Base-by-base conservation (phyloP, 2,888 invertebrate species). In the Panopea generosa region DNA sequence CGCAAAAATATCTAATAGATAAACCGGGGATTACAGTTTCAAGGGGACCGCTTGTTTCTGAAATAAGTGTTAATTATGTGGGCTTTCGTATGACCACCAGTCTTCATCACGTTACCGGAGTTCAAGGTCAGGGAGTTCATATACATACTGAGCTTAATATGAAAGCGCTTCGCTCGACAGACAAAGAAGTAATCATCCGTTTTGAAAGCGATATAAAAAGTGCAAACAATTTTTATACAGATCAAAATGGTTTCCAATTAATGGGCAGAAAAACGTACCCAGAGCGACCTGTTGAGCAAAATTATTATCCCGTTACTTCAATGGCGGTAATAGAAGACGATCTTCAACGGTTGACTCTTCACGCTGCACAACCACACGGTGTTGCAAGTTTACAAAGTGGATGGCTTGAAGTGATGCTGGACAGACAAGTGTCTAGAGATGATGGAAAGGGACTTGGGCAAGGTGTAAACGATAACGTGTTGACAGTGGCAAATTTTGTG, bases 11-110 rank as follows among this genome's bases (percentile, higher is more conserved):
- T 24, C 67, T 79, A 24, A 74, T 53, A 38, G 77, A 71, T 50
- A 57, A 33, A 50, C 92, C 91, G 40, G 95, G 95, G 60, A 95
- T 98, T 22, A 95, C 97, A 50, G 97, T 98, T 50, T 95, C 96
- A 1, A 96, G 96, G 0, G 98, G 98, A 0, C 95, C 96, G 0
- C 93, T 98, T 9, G 95, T 95, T 20, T 97, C 98, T 0, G 96
- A 97, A 90, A 94, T 98, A 1, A 96, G 96, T 0, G 96, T 97
- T 0, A 94, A 96, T 83, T 87, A 86, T 26, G 72, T 75, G 4
- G 77, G 75, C 33, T 73, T 90, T 29, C 72, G 62, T n/a, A 84
- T 88, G 20, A 70, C 65, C 6, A 75, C 87, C 6, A 86, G 67
- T 22, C 59, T 90, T 1, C 88, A 87, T 68, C 75, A 86, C 62